Base-by-base conservation (phyloP, 2,113 vertebrate species). In the Nicator chloris region DNA sequence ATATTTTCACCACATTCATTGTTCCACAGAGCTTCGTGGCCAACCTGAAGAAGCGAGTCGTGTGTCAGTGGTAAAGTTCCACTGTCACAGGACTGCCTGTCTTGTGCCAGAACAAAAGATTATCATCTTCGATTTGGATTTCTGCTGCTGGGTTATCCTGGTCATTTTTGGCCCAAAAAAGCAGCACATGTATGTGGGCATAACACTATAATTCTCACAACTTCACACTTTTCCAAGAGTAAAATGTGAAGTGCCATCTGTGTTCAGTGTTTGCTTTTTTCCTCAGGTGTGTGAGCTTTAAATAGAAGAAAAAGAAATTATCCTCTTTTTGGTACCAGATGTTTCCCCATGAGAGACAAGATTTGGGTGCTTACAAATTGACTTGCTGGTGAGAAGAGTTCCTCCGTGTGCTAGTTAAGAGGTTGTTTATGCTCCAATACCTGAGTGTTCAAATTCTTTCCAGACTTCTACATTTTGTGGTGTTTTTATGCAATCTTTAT, bases 301-400 rank as follows among this genome's bases (percentile, higher is more conserved):
- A 96, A 82, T 90, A 94, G 82, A 93, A 22, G 33, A 83, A 86
- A 88, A 95, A 57, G 59, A 71, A 81, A 92, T 94, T 80, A 94
- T 19, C 31, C 23, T 82, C 33, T 31, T 91, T 57, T 75, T 91
- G 69, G 31, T 54, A 56, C 68, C 92, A 96, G 93, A 95, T 95
- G 94, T 92, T 94, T 96, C 64, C 56, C n/a, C 51, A 82, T 40
- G 66, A 95, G 60, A 88, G 27, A 35, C 13, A 94, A 95, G 85
- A 35, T 69, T 51, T 94, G 79, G 65, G 51, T 87, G 82, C 54
- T 88, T 90, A 56, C 2, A 13, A 50, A 96, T 70, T 81, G 68
- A 70, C 78, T 85, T 83, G 54, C 75, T 66, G 40, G 82, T 86
- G 69, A 90, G 68, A 93, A 70, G 40, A 60, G 60, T 81, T 95